These are phyloP conservation scores for Marisa cornuarietis DNA, from an alignment of 1,140 invertebrate species.

Conservation along the genomic window DNA sequence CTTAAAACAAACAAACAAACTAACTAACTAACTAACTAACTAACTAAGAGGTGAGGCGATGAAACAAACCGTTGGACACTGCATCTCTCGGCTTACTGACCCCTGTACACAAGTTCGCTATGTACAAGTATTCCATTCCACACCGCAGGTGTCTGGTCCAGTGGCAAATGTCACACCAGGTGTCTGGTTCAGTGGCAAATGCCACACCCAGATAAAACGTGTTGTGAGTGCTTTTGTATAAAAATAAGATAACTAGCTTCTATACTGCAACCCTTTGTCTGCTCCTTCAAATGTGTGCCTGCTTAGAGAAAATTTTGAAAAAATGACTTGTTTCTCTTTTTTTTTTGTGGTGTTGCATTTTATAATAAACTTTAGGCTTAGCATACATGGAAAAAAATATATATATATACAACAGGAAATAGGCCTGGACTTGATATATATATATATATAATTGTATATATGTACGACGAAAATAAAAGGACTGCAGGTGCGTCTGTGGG, in stretches of 20 bases:
- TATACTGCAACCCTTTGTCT: neutral
- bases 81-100: slow-evolving; percentile 19
- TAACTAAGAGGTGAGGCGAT: too few species aligned
- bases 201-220: neutral
- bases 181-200: neutral
- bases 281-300: neutral
- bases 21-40: neutral
- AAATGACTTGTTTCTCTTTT: neutral
- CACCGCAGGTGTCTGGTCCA: neutral
- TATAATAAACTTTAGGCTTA: too few species aligned
- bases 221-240: neutral
- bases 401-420: too few species aligned
- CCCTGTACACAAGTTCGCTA: slow-evolving; percentile 23
- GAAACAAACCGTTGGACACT: neutral
- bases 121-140: slow-evolving; percentile 12
- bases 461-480: too few species aligned
- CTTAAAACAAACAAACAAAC: neutral
- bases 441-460: too few species aligned
- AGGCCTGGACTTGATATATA: too few species aligned
- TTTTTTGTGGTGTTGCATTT: neutral
- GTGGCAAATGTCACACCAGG: neutral
- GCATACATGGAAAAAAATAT: too few species aligned
- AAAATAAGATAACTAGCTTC: neutral
- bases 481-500: too few species aligned
- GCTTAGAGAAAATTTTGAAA: neutral